Percentiles rank a stretch among this genome's conserved stretches.
Conservation (phyloP, 2,888 invertebrate species). For the Noctua pronuba region DNA sequence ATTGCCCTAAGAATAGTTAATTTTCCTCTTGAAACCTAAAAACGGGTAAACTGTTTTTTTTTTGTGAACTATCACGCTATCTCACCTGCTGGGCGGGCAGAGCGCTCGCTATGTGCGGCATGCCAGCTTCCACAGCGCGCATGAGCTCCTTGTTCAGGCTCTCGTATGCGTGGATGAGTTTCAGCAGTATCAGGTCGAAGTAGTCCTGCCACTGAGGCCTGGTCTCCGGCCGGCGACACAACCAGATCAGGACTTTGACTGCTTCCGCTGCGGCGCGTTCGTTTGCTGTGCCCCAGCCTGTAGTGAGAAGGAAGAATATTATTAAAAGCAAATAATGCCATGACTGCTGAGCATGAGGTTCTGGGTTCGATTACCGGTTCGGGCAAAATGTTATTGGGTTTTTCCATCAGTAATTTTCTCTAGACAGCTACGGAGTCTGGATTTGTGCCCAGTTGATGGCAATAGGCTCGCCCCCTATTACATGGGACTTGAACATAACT, state of each 20-base stretch:
- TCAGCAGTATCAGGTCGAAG: constrained; percentile 97
- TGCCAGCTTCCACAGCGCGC: constrained; percentile 96
- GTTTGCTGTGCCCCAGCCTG: constrained; percentile 87
- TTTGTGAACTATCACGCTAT: not conserved
- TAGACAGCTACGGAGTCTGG: no score
- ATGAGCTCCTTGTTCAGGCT: constrained; percentile 93
- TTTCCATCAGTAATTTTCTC: no score
- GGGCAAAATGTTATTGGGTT: no score
- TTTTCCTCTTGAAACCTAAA: no score
- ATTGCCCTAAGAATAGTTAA: no score
- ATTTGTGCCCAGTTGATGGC: no score
- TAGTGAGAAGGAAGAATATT: not conserved
- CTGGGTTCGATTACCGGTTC: no score
- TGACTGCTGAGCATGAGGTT: no score
- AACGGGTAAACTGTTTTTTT: no score
- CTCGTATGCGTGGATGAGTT: constrained; percentile 96
- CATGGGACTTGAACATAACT: no score
- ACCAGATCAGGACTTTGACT: constrained; percentile 95
- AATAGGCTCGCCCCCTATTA: no score
- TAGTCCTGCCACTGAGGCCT: constrained; percentile 96
- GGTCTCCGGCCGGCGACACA: constrained; percentile 94
- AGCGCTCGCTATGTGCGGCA: constrained; percentile 93
- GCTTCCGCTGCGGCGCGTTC: constrained; percentile 94
- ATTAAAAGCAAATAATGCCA: not conserved
- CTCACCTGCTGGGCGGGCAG: constrained; percentile 93